phyloP scores from a whole-genome alignment of 2,113 vertebrate species.

The Muntiacus reevesi region DNA sequence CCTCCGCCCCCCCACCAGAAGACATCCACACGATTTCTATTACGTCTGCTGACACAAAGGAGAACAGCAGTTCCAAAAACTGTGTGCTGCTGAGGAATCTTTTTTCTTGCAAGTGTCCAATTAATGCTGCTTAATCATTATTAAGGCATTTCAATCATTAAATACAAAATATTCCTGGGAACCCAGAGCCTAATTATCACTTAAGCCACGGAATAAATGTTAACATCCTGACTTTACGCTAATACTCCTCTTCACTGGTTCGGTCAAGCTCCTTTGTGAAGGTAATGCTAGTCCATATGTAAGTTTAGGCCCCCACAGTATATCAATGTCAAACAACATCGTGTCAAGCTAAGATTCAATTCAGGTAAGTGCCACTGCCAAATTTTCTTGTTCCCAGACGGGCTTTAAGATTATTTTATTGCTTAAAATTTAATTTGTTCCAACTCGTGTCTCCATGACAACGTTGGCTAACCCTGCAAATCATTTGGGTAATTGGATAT shows the following conservation, averaged over 20 bases:
- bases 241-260: constrained; percentile 53
- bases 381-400: constrained; percentile 89
- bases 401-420: constrained; percentile 92
- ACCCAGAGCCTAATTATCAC: constrained; percentile 62
- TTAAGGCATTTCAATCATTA: constrained; percentile 64
- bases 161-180: constrained; percentile 70
- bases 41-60: not conserved
- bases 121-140: constrained; percentile 73
- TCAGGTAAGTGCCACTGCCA: constrained; percentile 89
- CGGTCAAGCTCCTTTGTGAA: constrained; percentile 26
- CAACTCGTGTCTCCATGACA: constrained; percentile 88
- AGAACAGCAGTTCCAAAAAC: constrained; percentile 28
- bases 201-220: constrained; percentile 65
- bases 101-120: constrained; percentile 43
- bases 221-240: constrained; percentile 69
- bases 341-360: constrained; percentile 87
- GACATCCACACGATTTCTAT: not conserved
- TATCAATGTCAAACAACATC: constrained; percentile 86
- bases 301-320: constrained; percentile 80
- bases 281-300: constrained; percentile 67
- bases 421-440: constrained; percentile 94
- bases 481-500: constrained; percentile 92
- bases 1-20: constrained; percentile 4
- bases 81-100: constrained; percentile 21
- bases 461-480: constrained; percentile 89